Percentiles rank a stretch among this genome's conserved stretches.
phyloP scores from a whole-genome alignment of 2,797 vertebrate genomes.

The Yasuhikotakia modesta region DNA sequence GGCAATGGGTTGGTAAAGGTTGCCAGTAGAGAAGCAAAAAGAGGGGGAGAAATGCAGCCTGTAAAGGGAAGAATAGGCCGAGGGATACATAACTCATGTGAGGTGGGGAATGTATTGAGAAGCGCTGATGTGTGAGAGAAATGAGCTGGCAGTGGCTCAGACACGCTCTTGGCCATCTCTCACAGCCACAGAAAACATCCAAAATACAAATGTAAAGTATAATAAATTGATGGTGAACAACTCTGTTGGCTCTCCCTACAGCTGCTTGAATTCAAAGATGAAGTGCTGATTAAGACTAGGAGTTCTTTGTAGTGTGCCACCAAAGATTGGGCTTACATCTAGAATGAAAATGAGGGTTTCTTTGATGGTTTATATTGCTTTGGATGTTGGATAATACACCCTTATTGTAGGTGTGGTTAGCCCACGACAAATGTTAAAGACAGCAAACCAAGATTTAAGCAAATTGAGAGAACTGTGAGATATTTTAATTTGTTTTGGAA shows the following conservation, averaged over 20 bases:
- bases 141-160: slow-evolving; percentile 40
- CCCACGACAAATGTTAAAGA: background rate
- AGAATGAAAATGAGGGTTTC: slow-evolving; percentile 5
- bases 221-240: slow-evolving; percentile 24
- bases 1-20: slow-evolving; percentile 57
- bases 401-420: slow-evolving; percentile 7
- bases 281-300: slow-evolving; percentile 1
- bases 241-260: background rate
- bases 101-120: slow-evolving; percentile 57
- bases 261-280: background rate
- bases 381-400: background rate
- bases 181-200: slow-evolving; percentile 6
- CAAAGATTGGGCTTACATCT: slow-evolving; percentile 17
- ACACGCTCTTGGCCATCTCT: slow-evolving; percentile 29
- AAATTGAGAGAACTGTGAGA: background rate
- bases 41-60: slow-evolving; percentile 62
- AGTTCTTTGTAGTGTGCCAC: slow-evolving; percentile 17
- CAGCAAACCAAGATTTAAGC: background rate
- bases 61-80: slow-evolving; percentile 49
- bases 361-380: background rate
- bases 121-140: slow-evolving; percentile 64
- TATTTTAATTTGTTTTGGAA: background rate
- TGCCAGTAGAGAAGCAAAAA: slow-evolving; percentile 67
- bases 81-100: slow-evolving; percentile 55
- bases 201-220: background rate